Evolutionary conservation across 2,113 vertebrate genomes (phyloP).

Genomic region (Cyprinus carpio): DNA sequence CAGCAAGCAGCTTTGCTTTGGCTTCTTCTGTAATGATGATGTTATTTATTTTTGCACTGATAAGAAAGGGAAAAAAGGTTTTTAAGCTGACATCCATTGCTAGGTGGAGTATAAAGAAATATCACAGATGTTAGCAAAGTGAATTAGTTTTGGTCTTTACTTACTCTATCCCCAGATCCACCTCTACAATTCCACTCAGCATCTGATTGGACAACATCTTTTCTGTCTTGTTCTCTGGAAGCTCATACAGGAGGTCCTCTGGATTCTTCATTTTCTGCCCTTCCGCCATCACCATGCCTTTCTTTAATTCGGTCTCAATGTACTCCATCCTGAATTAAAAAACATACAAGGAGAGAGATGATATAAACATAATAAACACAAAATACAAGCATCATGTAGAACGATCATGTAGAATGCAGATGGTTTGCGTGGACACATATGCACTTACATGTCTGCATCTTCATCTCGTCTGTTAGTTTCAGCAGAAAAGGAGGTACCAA

Average conservation of each 20-base stretch:
- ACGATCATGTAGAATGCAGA: background rate
- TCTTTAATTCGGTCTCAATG: slow-evolving; percentile 98
- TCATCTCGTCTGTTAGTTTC: slow-evolving; percentile 97
- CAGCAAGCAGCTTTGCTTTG: slow-evolving; percentile 91
- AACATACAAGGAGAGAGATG: background rate
- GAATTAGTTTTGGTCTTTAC: slow-evolving; percentile 57
- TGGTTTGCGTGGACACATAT: background rate
- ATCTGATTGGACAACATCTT: slow-evolving; percentile 99
- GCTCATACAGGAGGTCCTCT: slow-evolving; percentile 92
- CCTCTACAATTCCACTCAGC: slow-evolving; percentile 96
- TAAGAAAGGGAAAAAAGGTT: background rate
- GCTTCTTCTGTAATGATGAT: slow-evolving; percentile 96
- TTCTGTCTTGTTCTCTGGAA: slow-evolving; percentile 95
- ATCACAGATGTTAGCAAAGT: background rate
- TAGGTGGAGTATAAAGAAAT: background rate
- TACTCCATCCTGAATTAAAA: slow-evolving; percentile 91
- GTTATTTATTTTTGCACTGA: slow-evolving; percentile 96
- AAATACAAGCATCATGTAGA: background rate
- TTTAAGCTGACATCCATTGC: background rate
- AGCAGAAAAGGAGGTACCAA: slow-evolving; percentile 96
- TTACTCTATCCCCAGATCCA: slow-evolving; percentile 95
- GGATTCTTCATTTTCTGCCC: slow-evolving; percentile 93
- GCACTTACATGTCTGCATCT: slow-evolving; percentile 94
- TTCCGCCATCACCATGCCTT: slow-evolving; percentile 89
- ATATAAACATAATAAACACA: background rate